Base-by-base conservation (phyloP, 2,113 vertebrate genomes). In the Cynopterus brachyotis region DNA sequence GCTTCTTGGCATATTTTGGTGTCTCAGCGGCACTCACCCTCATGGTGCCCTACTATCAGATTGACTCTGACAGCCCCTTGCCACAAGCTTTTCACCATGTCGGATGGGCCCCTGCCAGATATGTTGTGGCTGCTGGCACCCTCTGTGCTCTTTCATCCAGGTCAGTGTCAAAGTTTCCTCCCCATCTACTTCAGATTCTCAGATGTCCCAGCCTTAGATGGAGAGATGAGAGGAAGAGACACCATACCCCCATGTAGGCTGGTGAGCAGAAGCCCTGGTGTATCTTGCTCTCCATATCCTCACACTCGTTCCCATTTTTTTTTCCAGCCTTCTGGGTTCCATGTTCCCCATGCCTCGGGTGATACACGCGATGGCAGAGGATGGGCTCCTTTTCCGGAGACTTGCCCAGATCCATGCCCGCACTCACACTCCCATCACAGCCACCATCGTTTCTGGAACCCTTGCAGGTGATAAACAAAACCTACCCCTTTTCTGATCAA, bases 311-410 rank as follows among this genome's bases (percentile, higher is more conserved):
- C 64, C 13, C 4, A 11, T 70, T 93, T n/a, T 96, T 62, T 73
- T 4, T 0, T 10, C 40, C 96, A 99, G 99, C 97, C 98, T 99
- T 94, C 98, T 99, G 37, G 99, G 99, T 60, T 98, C 99, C 72
- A 99, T 99, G 99, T 99, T 99, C 96, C 99, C 99, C 1, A 99
- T 99, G 99, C 99, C 99, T 9, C 99, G 99, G 0, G 99, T 99
- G 40, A 99, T 99, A 97, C 99, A 99, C 3, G 99, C 99, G 67
- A 99, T 99, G 99, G 99, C 99, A 0, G 99, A 99, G 85, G 99
- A 99, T 0, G 99, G 99, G 4, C 98, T 99, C 92, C 99, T 99
- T 72, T 99, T 99, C 98, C 98, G 98, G 11, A 72, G 42, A n/a
- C 98, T 99, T 37, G 99, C 99, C 95, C 97, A 0, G 20, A 98